Base-by-base conservation (phyloP, 2,888 invertebrate species). In the Andrena flavipes region DNA sequence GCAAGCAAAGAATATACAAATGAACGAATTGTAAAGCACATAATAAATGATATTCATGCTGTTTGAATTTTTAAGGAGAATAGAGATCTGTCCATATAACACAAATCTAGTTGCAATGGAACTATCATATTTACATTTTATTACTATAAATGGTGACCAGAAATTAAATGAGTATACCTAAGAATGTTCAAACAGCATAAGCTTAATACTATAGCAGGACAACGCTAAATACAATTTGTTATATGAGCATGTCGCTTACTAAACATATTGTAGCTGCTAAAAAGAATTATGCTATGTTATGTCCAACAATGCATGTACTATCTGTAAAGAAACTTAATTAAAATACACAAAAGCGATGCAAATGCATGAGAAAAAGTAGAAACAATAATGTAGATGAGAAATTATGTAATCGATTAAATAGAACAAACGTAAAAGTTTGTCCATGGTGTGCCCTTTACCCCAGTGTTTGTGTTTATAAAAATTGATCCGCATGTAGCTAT, bases 401-500 rank as follows among this genome's bases (percentile, higher is more conserved):
- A 73, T 87, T 82, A 85, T 72, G 82, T 64, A 82, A 84, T 83
- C 78, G 84, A 84, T 79, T 74, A 83, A 71, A 73, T 70, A 73
- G 69, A 76, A 51, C 59, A 49, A 86, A 82, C 65, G 65, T 74
- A 77, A 59, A 56, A 51, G 30, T 68, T 82, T 65, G 65, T 70
- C 80, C 59, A 71, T 71, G 75, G 77, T 90, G 82, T 87, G 89
- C 86, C 90, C 91, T 90, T 91, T 90, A 90, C 89, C 91, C 91
- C 92, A 92, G 92, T 92, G 92, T 93, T 92, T 92, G 92, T 91
- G 89, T 87, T 90, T 76, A 81, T 84, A 86, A 87, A 84, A 84
- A 71, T 87, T 78, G 63, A 51, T 81, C 75, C 73, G 26, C 70
- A 63, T 84, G 30, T 75, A 68, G 49, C 23, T 80, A 87, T 73